A percentile compares a stretch with the other conserved stretches of the same genome.
phyloP scores from a whole-genome alignment of 35 echinoderm and acorn worm genomes.

The Stichopus chloronotus region DNA sequence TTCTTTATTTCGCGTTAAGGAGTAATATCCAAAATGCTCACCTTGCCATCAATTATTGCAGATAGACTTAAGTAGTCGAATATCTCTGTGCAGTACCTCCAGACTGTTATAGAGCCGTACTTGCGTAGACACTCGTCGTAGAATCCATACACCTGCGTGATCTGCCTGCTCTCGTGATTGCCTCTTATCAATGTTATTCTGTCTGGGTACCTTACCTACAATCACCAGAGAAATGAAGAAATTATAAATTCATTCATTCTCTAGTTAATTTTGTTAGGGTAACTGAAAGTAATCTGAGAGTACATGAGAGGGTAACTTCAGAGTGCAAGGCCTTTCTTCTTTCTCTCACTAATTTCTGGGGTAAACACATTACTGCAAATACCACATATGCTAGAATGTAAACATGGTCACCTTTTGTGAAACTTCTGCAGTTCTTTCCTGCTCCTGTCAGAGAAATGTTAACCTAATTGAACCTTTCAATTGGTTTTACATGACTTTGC shows the following conservation, averaged over 20 bases:
- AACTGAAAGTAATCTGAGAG: too few relatives aligned
- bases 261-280: too few relatives aligned
- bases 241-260: not conserved
- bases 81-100: constrained; percentile 99
- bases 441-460: too few relatives aligned
- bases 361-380: too few relatives aligned
- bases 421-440: too few relatives aligned
- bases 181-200: constrained; percentile 97
- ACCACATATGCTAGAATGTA: too few relatives aligned
- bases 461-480: too few relatives aligned
- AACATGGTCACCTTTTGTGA: too few relatives aligned
- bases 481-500: too few relatives aligned
- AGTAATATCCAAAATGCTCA: constrained; percentile 25
- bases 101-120: constrained; percentile 97
- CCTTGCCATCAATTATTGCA: constrained; percentile 99
- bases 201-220: constrained; percentile 97
- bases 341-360: too few relatives aligned
- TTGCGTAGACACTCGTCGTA: constrained; percentile 99
- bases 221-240: not conserved
- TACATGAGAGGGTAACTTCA: too few relatives aligned
- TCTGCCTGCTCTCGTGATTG: constrained; percentile 98
- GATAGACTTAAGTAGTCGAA: constrained; percentile 99
- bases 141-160: constrained; percentile 98
- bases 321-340: too few relatives aligned
- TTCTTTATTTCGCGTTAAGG: not conserved